Evolutionary conservation across 2,113 vertebrate genomes (phyloP).

Genomic region (Protobothrops mucrosquamatus): DNA sequence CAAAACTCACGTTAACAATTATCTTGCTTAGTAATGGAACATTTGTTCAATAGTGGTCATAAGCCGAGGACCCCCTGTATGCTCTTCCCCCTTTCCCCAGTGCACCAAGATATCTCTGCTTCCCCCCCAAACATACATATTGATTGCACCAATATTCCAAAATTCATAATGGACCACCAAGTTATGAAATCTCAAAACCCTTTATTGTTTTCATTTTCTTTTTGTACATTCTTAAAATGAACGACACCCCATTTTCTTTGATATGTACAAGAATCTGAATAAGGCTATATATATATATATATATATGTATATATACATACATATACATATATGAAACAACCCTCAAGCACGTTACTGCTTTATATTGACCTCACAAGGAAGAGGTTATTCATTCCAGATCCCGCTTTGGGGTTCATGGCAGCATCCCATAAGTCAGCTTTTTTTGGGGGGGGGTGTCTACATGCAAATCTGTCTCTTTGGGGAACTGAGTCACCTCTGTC

Average conservation of each 20-base stretch:
- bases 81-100: not conserved
- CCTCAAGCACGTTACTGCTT: not conserved
- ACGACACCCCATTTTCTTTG: conserved; percentile 8
- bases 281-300: conserved; percentile 10
- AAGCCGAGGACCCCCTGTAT: not conserved
- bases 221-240: conserved; percentile 38
- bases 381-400: not conserved
- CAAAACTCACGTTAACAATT: not conserved
- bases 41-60: not conserved
- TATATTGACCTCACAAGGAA: not conserved
- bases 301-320: too few species aligned
- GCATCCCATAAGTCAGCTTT: not conserved
- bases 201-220: conserved; percentile 23
- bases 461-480: not conserved
- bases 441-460: not conserved
- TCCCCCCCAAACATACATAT: not conserved
- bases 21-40: not conserved
- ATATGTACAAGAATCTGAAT: conserved; percentile 20
- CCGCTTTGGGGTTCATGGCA: not conserved
- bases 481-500: not conserved
- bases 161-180: not conserved
- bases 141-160: not conserved
- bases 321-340: not conserved
- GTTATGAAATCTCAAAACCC: conserved; percentile 21
- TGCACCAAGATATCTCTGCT: not conserved